Conservation (phyloP, 2,888 invertebrate species). For the Mantis religiosa region DNA sequence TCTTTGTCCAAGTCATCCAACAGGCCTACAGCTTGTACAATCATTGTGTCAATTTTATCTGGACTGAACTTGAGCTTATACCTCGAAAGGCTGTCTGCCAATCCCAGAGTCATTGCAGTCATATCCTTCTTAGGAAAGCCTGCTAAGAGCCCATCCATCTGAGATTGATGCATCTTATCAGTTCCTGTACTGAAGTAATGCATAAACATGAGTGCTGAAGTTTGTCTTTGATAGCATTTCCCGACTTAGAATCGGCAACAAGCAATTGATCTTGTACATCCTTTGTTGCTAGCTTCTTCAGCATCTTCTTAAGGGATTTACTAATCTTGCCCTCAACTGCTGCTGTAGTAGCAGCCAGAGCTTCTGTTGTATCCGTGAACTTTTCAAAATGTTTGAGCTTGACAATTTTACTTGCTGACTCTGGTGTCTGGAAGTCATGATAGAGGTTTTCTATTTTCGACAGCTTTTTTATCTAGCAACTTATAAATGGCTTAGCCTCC, state of each 20-base stretch:
- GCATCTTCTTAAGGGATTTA: slow-evolving; percentile 85
- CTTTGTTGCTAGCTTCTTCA: slow-evolving; percentile 78
- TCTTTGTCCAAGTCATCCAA: slow-evolving; percentile 98
- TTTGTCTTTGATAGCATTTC: slow-evolving; percentile 92
- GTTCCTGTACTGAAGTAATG: slow-evolving; percentile 75
- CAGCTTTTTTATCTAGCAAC: slow-evolving; percentile 91
- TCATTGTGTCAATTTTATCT: slow-evolving; percentile 99
- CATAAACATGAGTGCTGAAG: slow-evolving; percentile 80
- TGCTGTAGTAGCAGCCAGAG: slow-evolving; percentile 86
- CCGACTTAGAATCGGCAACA: slow-evolving; percentile 93
- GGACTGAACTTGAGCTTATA: slow-evolving; percentile 99
- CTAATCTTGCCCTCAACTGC: slow-evolving; percentile 90
- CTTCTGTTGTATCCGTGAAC: slow-evolving; percentile 94
- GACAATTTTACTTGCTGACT: slow-evolving; percentile 81
- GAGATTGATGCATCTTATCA: slow-evolving; percentile 91
- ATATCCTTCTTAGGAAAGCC: slow-evolving; percentile 87
- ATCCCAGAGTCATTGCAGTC: slow-evolving; percentile 91
- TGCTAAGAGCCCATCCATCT: slow-evolving; percentile 83
- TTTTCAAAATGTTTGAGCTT: slow-evolving; percentile 95
- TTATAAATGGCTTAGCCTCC: slow-evolving; percentile 93
- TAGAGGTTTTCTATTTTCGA: slow-evolving; percentile 86
- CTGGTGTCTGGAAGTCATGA: slow-evolving; percentile 84
- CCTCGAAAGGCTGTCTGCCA: slow-evolving; percentile 71
- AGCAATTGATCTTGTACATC: slow-evolving; percentile 72
- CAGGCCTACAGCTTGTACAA: slow-evolving; percentile 91